Conservation (phyloP, 2,888 invertebrate species). For the Drosophila mimetica region DNA sequence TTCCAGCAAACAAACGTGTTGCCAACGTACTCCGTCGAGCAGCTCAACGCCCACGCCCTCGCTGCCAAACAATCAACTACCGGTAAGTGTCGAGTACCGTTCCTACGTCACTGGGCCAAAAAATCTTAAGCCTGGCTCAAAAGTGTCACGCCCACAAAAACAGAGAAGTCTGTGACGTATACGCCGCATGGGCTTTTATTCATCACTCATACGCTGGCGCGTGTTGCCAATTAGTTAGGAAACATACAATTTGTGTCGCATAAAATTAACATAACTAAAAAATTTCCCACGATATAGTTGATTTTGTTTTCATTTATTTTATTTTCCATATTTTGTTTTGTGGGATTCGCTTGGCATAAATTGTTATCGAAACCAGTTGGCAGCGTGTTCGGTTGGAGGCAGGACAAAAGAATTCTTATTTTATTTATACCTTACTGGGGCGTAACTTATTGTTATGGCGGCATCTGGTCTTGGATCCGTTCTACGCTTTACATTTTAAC, state of each 20-base stretch:
- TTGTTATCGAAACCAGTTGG: constrained; percentile 64
- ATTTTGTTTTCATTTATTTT: constrained; percentile 15
- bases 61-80: constrained; percentile 49
- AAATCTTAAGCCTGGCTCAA: constrained; percentile 43
- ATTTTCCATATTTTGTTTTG: constrained; percentile 25
- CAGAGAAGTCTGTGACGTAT: constrained; percentile 57
- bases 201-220: constrained; percentile 69
- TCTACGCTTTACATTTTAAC: constrained; percentile 60
- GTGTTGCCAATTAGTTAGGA: constrained; percentile 65
- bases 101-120: constrained; percentile 63
- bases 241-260: constrained; percentile 50
- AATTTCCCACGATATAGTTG: constrained; percentile 66
- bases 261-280: constrained; percentile 65
- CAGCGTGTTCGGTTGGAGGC: constrained; percentile 68
- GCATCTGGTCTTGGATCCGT: constrained; percentile 43
- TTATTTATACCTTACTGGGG: constrained; percentile 44
- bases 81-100: constrained; percentile 61
- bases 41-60: constrained; percentile 26
- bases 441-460: constrained; percentile 41
- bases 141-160: constrained; percentile 69
- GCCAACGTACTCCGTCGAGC: constrained; percentile 24
- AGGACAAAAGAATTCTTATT: constrained; percentile 66
- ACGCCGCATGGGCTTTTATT: constrained; percentile 19
- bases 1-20: constrained; percentile 67
- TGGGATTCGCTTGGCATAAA: constrained; percentile 18